These are phyloP conservation scores for Hirtodrosophila cameraria DNA, from an alignment of 2,888 invertebrate genomes.

Conservation along the genomic window DNA sequence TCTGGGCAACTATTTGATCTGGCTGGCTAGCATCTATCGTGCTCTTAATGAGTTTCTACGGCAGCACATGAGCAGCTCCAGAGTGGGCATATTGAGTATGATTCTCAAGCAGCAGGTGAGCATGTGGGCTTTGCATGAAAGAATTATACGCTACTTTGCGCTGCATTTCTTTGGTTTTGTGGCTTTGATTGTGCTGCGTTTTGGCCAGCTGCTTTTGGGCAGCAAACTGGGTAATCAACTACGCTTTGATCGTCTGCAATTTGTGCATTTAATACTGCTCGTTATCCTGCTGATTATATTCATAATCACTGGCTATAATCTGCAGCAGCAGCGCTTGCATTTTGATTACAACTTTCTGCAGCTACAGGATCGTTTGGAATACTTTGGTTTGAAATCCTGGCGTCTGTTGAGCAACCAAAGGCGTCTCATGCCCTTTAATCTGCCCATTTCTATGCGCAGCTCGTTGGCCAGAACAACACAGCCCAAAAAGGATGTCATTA, in stretches of 20 bases:
- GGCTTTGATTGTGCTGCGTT: conserved; percentile 7
- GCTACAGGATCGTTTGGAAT: conserved; percentile 39
- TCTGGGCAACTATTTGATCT: conserved; percentile 55
- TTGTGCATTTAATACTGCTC: conserved; percentile 31
- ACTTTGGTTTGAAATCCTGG: conserved; percentile 53
- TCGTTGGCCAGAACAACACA: neutral
- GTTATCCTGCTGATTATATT: conserved; percentile 23
- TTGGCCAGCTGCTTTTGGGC: neutral
- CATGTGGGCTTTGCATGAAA: conserved; percentile 33
- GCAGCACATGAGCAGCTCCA: conserved; percentile 39
- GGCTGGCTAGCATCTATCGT: conserved; percentile 56
- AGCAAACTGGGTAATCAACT: neutral
- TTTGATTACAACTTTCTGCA: conserved; percentile 34
- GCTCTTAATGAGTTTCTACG: conserved; percentile 45
- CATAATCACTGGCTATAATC: conserved; percentile 26
- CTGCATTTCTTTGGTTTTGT: conserved; percentile 50
- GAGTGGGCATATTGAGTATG: conserved; percentile 21
- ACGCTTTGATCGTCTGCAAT: conserved; percentile 27
- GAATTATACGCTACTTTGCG: conserved; percentile 43
- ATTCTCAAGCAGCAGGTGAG: conserved; percentile 34
- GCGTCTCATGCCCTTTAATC: conserved; percentile 49
- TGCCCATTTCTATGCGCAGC: conserved; percentile 44
- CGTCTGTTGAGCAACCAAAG: conserved; percentile 40
- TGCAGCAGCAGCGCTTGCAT: conserved; percentile 35
- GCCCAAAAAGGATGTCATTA: conserved; percentile 47